Conservation (phyloP, 2,797 vertebrate species). For the Tachyglossus aculeatus region DNA sequence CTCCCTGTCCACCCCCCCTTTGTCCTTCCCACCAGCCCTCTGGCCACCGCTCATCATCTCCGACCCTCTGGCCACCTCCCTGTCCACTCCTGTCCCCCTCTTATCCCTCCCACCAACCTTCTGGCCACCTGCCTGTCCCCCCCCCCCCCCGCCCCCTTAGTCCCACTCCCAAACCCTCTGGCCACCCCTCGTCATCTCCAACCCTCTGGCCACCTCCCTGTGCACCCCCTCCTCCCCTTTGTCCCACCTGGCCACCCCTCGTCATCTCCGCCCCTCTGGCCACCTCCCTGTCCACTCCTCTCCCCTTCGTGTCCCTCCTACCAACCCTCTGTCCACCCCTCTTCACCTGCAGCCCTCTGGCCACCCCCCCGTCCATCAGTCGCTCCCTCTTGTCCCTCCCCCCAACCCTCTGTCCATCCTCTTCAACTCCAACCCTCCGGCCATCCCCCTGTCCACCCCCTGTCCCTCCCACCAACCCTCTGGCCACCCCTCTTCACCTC, state of each 20-base stretch:
- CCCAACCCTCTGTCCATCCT: not conserved
- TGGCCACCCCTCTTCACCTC: not conserved
- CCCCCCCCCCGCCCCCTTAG: slow-evolving; percentile 11
- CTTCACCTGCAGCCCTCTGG: not conserved
- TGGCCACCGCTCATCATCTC: no score
- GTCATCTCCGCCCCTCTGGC: no score
- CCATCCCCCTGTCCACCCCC: not conserved
- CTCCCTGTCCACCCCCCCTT: not conserved
- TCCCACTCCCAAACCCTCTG: slow-evolving; percentile 29
- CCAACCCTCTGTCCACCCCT: not conserved
- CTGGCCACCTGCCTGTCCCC: not conserved
- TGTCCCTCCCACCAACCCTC: no score
- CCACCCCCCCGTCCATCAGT: not conserved
- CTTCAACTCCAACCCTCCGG: not conserved
- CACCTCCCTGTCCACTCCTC: no score
- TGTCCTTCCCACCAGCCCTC: rapidly evolving
- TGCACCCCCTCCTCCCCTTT: no score
- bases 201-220: not conserved
- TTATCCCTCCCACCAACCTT: not conserved
- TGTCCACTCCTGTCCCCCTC: no score
- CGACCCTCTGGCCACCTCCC: no score
- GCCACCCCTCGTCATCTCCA: slow-evolving; percentile 26
- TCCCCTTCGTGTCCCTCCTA: not conserved
- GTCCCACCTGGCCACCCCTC: no score
- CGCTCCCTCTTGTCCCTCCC: no score